phyloP scores from a whole-genome alignment of 2,797 vertebrate species.

The Danio kyathit region DNA sequence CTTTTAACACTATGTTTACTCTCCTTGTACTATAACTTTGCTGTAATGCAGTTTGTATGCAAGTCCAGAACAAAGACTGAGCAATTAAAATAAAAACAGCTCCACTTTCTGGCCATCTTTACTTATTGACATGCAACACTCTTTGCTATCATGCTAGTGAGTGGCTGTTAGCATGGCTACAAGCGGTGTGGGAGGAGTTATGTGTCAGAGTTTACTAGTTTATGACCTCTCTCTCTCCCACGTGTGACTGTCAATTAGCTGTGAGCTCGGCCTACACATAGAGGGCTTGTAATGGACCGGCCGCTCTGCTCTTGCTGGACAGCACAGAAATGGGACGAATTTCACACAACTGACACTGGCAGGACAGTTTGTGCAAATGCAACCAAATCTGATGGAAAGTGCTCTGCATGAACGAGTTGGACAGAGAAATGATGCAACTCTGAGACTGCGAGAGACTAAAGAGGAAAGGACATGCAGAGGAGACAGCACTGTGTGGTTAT shows the following conservation, averaged over 20 bases:
- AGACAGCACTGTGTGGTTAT: not conserved
- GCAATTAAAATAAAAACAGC: too few relatives aligned
- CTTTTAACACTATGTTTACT: too few relatives aligned
- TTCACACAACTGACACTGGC: constrained; percentile 1
- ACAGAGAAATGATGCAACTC: not conserved
- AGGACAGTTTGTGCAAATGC: constrained; percentile 3
- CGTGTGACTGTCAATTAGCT: not conserved
- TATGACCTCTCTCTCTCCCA: not conserved
- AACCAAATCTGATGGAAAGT: not conserved
- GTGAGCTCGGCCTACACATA: not conserved
- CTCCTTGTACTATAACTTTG: too few relatives aligned
- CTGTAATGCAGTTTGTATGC: too few relatives aligned
- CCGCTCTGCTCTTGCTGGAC: not conserved
- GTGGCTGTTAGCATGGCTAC: not conserved
- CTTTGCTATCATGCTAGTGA: not conserved
- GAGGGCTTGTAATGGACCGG: not conserved
- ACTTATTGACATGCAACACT: not conserved
- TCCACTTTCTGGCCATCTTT: too few relatives aligned
- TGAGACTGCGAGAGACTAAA: not conserved
- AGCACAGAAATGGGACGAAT: not conserved
- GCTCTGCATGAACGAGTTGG: not conserved
- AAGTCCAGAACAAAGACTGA: too few relatives aligned
- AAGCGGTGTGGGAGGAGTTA: not conserved
- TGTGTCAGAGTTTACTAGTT: not conserved
- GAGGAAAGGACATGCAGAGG: not conserved